Percentiles rank a stretch among this genome's conserved stretches.
Evolutionary conservation across 2,797 vertebrate genomes (phyloP).

Genomic region (Helicolenus hilgendorfi): DNA sequence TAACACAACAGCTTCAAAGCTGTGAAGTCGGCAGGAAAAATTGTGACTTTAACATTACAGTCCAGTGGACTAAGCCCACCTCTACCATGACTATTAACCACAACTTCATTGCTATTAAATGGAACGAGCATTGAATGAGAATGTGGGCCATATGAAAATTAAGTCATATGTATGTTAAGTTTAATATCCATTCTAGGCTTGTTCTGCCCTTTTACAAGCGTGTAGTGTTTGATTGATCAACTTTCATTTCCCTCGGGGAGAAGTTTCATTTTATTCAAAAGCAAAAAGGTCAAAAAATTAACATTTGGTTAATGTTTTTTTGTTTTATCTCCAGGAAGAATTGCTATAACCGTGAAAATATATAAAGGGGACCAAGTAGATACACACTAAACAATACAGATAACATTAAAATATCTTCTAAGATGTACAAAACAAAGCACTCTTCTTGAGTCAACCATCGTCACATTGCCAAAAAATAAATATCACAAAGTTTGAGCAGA

Average conservation of each 20-base stretch:
- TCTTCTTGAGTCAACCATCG: conserved; percentile 1
- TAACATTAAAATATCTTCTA: conserved; percentile 10
- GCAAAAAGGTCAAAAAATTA: conserved; percentile 81
- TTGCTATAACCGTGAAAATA: conserved; percentile 39
- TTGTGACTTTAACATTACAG: conserved; percentile 41
- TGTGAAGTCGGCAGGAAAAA: conserved; percentile 54
- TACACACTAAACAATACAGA: conserved; percentile 21
- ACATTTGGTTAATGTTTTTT: conserved; percentile 71
- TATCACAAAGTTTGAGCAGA: conserved; percentile 15
- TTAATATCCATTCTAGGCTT: conserved; percentile 52
- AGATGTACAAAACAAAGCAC: conserved; percentile 28
- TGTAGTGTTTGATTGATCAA: conserved; percentile 74
- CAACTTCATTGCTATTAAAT: conserved; percentile 54
- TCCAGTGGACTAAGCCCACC: conserved; percentile 47
- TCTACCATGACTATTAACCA: conserved; percentile 41
- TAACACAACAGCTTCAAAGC: conserved; percentile 39
- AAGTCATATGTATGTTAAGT: conserved; percentile 61
- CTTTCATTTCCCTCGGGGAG: conserved; percentile 34
- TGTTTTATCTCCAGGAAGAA: conserved; percentile 23
- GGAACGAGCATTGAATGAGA: conserved; percentile 42
- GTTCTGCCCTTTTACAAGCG: conserved; percentile 62
- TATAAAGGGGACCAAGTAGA: conserved; percentile 21
- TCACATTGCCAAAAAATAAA: not conserved
- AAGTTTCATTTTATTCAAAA: conserved; percentile 56
- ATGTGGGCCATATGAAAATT: conserved; percentile 60